Evolutionary conservation across 2,888 invertebrate genomes (phyloP).

Genomic region (Sarcophaga variegata): DNA sequence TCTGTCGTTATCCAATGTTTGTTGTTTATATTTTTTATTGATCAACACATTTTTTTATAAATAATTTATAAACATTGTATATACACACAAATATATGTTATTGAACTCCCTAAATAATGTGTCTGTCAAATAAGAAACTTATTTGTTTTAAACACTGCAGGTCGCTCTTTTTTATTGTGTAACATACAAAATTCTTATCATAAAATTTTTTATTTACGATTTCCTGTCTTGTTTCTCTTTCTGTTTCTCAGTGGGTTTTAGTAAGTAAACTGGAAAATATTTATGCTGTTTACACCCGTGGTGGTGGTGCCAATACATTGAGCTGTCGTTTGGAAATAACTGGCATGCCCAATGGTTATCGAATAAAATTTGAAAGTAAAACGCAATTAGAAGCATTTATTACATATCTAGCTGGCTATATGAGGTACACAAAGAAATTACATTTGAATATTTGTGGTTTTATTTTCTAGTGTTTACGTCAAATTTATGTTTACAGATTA

Average conservation of each 20-base stretch:
- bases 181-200: conserved; percentile 2
- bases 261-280: conserved; percentile 92
- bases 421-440: conserved; percentile 83
- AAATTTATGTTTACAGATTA: conserved; percentile 82
- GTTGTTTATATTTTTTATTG: background rate
- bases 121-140: too few species aligned
- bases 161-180: background rate
- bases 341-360: conserved; percentile 82
- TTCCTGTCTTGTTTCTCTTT: background rate
- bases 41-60: background rate
- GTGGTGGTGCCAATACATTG: conserved; percentile 82
- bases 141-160: too few species aligned
- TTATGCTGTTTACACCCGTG: conserved; percentile 89
- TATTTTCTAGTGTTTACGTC: too few species aligned
- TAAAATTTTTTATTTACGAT: background rate
- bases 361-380: conserved; percentile 77
- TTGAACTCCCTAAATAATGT: background rate
- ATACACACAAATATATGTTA: background rate
- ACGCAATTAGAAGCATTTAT: conserved; percentile 88
- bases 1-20: background rate
- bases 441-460: conserved; percentile 5
- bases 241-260: conserved; percentile 85
- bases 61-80: too few species aligned
- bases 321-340: conserved; percentile 88
- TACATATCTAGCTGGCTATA: conserved; percentile 92